Base-by-base conservation (phyloP, 2,888 invertebrate species). In the Sarcophaga caerulescens region DNA sequence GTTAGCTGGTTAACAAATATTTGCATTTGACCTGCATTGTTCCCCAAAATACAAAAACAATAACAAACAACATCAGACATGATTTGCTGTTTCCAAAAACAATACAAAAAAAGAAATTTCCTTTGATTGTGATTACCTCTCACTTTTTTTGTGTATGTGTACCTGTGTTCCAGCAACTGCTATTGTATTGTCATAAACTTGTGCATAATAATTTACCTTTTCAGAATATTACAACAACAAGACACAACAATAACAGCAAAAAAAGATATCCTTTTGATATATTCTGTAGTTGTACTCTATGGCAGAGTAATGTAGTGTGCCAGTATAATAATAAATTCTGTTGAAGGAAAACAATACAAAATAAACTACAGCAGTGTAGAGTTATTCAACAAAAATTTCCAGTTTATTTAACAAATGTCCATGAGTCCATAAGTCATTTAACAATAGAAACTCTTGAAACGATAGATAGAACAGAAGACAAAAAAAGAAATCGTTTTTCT, bases 401-500 rank as follows among this genome's bases (percentile, higher is more conserved):
- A 82, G 82, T 85, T 79, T 82, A 85, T 85, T 82, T 76, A 82
- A 68, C 82, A 85, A 79, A 75, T 68, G 59, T 60, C 74, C 68
- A 85, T 85, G 79, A 85, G 79, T 82, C 79, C 63, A 85, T 85
- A 82, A 85, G 79, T 82, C 82, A 82, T 82, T 85, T 71, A 76
- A 79, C 75, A 85, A 82, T 76, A 62, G 79, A 79, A 62, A 66
- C 14, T 14, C 17, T 14, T 17, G 52, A 52, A 52, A 17, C 12
- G 52, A 52, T 52, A 14, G 52, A 12, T 14, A 52, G 12, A 52
- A 52, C 14, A 52, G 17, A 14, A 52, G 3, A 52, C 2, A 35
- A 35, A 35, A 35, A 35, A 35, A 35, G 35, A 35, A 35, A 35
- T 35, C 10, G 35, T 35, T 35, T 35, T 35, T 35, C 35, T 35